Evolutionary conservation across 2,888 invertebrate genomes (phyloP).

Genomic region (Antitype chi): DNA sequence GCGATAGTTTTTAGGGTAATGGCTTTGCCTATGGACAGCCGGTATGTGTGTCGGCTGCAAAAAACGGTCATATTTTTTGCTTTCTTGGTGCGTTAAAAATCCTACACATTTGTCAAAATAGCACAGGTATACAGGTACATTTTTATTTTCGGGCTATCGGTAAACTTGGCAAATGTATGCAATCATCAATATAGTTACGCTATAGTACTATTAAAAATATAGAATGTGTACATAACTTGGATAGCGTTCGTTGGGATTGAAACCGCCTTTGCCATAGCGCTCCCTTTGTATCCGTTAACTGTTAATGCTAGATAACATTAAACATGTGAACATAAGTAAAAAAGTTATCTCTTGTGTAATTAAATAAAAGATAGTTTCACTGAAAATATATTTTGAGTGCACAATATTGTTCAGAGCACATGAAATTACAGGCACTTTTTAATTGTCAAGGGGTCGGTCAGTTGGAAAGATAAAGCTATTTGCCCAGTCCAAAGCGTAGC

Average conservation of each 20-base stretch:
- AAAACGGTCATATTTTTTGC: background rate
- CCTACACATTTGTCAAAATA: background rate
- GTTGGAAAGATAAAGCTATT: no score
- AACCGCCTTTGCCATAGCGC: background rate
- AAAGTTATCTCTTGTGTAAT: background rate
- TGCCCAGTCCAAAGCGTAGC: no score
- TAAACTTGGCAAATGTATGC: background rate
- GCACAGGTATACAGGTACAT: no score
- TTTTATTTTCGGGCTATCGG: background rate
- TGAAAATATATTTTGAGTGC: background rate
- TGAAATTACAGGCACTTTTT: no score
- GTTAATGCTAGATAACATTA: background rate
- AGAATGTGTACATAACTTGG: background rate
- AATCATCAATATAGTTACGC: no score
- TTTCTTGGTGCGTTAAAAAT: background rate
- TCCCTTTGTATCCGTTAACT: background rate
- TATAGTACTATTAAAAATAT: no score
- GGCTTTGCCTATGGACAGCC: background rate
- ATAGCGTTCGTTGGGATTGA: no score
- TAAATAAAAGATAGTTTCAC: background rate
- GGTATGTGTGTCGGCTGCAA: background rate
- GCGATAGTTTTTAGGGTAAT: conserved; percentile 65
- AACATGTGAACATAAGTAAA: background rate
- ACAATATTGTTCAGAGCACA: background rate
- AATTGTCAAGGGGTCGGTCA: no score